These are phyloP conservation scores for Adelges cooleyi DNA, from an alignment of 1,140 invertebrate species.

Conservation along the genomic window DNA sequence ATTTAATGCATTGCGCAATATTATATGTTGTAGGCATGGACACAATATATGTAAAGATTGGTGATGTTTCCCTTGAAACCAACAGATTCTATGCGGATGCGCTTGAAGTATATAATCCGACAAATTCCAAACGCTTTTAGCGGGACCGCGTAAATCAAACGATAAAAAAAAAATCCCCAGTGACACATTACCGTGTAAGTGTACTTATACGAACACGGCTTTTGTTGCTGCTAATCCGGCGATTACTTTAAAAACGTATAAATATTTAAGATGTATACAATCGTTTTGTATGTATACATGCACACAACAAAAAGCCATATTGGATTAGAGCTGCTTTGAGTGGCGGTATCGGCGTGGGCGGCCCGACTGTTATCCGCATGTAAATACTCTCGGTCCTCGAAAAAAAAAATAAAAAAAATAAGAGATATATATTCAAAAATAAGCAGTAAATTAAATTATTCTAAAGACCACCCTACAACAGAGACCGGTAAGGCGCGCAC, in stretches of 20 bases:
- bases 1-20: neutral
- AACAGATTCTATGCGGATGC: neutral
- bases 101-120: neutral
- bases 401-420: neutral
- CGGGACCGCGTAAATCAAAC: conserved; percentile 19
- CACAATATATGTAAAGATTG: neutral
- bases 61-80: neutral
- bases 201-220: neutral
- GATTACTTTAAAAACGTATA: conserved; percentile 28
- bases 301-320: conserved; percentile 2
- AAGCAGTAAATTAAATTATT: conserved; percentile 26
- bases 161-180: neutral
- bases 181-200: conserved; percentile 1
- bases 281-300: neutral
- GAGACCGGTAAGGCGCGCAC: neutral
- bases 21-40: neutral
- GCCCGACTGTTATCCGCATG: conserved; percentile 14
- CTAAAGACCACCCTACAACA: conserved; percentile 22
- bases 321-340: conserved; percentile 14
- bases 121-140: conserved; percentile 18
- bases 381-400: neutral
- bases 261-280: conserved; percentile 16
- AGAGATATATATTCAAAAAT: neutral
- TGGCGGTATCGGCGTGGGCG: neutral
- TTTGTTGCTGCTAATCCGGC: conserved; percentile 24